phyloP scores from a whole-genome alignment of 2,888 invertebrate genomes.

The Anaspis maculata region DNA sequence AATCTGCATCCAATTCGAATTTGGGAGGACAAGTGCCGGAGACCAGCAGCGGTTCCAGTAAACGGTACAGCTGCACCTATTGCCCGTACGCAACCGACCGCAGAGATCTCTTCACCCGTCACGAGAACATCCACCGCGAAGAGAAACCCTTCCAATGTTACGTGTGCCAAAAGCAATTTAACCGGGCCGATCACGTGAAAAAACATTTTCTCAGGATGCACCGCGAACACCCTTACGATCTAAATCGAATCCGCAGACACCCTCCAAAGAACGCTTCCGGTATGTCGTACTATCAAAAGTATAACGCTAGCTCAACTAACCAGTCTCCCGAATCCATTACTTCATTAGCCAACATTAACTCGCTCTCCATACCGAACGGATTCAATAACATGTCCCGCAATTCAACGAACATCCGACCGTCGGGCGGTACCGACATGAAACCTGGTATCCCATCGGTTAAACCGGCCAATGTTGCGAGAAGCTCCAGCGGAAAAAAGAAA shows the following conservation, averaged over 20 bases:
- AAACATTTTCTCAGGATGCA: constrained; percentile 91
- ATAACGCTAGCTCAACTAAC: constrained; percentile 31
- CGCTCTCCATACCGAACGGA: constrained; percentile 34
- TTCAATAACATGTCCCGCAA: constrained; percentile 31
- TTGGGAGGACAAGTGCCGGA: constrained; percentile 14
- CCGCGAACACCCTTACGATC: constrained; percentile 79
- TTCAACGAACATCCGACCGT: constrained; percentile 21
- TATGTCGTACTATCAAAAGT: constrained; percentile 43
- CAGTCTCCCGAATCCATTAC: constrained; percentile 28
- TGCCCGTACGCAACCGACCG: constrained; percentile 90
- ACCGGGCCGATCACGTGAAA: constrained; percentile 89
- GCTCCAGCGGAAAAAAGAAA: constrained; percentile 35
- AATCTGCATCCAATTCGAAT: constrained; percentile 13
- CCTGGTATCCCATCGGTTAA: constrained; percentile 16
- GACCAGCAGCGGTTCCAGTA: constrained; percentile 33
- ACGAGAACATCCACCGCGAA: constrained; percentile 88
- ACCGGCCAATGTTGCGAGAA: constrained; percentile 27
- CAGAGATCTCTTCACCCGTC: constrained; percentile 81
- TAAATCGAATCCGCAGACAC: constrained; percentile 68
- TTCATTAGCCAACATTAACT: constrained; percentile 23
- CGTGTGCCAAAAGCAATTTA: constrained; percentile 86
- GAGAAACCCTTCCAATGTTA: constrained; percentile 93
- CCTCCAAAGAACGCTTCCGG: constrained; percentile 52
- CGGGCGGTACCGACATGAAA: constrained; percentile 28
- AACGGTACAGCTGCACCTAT: constrained; percentile 77